Conservation (phyloP, 2,888 invertebrate genomes). For the Dendrolimus houi region DNA sequence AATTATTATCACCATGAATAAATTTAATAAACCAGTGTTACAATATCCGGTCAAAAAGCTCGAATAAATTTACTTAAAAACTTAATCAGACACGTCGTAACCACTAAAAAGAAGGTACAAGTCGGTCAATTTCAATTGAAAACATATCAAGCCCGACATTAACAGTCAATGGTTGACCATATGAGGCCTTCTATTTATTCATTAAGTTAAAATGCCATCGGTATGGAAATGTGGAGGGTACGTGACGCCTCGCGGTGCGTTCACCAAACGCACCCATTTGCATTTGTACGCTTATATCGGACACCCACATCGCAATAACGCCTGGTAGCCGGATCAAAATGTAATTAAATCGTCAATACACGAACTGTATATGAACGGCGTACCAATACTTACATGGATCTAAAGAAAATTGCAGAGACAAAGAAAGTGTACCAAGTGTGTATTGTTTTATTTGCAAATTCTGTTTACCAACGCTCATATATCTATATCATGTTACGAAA, state of each 20-base stretch:
- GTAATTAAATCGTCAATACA: slow-evolving; percentile 75
- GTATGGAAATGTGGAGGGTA: slow-evolving; percentile 42
- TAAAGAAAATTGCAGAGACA: slow-evolving; percentile 28
- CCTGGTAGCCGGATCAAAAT: slow-evolving; percentile 61
- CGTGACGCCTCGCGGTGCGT: slow-evolving; percentile 32
- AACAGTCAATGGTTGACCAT: neutral
- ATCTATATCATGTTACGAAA: no score
- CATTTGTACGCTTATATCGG: slow-evolving; percentile 64
- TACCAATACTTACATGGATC: slow-evolving; percentile 40
- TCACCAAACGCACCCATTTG: slow-evolving; percentile 14
- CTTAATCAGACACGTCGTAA: neutral
- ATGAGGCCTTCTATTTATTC: slow-evolving; percentile 21
- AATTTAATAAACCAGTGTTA: slow-evolving; percentile 17
- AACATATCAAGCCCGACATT: neutral
- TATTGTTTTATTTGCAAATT: no score
- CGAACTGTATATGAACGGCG: slow-evolving; percentile 60
- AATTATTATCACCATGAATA: no score
- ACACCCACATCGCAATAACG: slow-evolving; percentile 71
- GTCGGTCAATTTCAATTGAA: neutral
- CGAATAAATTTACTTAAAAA: slow-evolving; percentile 1
- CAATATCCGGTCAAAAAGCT: no score
- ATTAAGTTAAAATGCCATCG: slow-evolving; percentile 23
- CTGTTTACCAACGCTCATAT: no score
- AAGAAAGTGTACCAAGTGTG: neutral
- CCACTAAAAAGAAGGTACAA: neutral